Base-by-base conservation (phyloP, 2,797 vertebrate species). In the Dicrostonyx torquatus region DNA sequence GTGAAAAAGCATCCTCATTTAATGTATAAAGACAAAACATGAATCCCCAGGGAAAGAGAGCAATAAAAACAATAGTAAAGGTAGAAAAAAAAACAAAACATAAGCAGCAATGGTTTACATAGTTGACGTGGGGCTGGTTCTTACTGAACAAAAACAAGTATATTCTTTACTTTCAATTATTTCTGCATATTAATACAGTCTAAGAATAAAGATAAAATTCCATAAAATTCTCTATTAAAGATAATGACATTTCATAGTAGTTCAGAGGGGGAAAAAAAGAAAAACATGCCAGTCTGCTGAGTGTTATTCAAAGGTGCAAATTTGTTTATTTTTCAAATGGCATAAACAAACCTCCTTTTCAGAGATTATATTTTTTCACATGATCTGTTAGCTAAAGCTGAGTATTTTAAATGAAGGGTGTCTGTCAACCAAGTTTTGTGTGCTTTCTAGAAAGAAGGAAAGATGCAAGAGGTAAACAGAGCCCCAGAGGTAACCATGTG, bases 371-470 rank as follows among this genome's bases (percentile, higher is more conserved):
- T 95, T 96, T 96, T 91, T 86, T 90, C 86, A 89, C 66, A 77
- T 84, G 55, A 37, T 89, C 55, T 94, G 48, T n/a, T 92, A 95
- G 93, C 90, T 93, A 93, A 97, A 95, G 37, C 50, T 93, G 45
- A 96, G 48, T 89, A 73, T 87, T 95, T 72, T 94, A 91, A 97
- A 89, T 91, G 68, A 96, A 95, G 62, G 76, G 66, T 96, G 60
- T 87, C 10, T 95, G 53, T 87, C 15, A 3, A 92, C 68, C 83
- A 97, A 97, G 94, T 43, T 95, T 95, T 96, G 37, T 93, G 31
- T 87, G 83, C 79, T 96, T 96, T 97, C 96, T 93, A 97, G 90
- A 97, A 95, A 96, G 91, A 95, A 88, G 66, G 87, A 96, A 97
- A 89, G 93, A 96, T 94, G 66, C 72, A 96, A 94, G 89, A 97